Percentiles rank a stretch among this genome's conserved stretches.
Conservation (phyloP, 2,797 vertebrate genomes). For the Danio albolineatus region DNA sequence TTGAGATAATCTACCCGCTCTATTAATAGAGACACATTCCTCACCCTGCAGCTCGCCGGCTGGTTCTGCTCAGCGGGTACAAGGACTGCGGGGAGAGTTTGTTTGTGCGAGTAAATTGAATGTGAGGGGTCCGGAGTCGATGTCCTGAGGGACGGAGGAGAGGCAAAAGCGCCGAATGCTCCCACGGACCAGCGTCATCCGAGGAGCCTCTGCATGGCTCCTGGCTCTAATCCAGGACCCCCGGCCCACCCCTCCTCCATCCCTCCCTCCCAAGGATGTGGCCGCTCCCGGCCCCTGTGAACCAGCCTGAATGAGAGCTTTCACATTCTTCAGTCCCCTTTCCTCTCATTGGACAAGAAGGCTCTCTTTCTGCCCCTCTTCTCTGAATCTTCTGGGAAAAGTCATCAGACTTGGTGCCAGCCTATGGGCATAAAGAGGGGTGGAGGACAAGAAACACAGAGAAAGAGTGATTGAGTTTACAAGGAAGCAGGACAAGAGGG, state of each 20-base stretch:
- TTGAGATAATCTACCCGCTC: constrained; percentile 50
- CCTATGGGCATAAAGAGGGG: constrained; percentile 43
- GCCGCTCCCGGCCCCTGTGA: constrained; percentile 80
- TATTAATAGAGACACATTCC: constrained; percentile 59
- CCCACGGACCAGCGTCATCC: constrained; percentile 57
- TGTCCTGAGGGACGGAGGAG: constrained; percentile 35
- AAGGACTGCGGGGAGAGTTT: constrained; percentile 56
- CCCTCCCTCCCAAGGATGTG: constrained; percentile 73
- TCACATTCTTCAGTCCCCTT: constrained; percentile 72
- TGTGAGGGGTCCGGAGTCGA: constrained; percentile 19
- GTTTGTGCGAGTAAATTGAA: constrained; percentile 48
- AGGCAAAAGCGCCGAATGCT: constrained; percentile 39
- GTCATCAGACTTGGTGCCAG: constrained; percentile 52
- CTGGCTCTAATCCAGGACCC: constrained; percentile 57
- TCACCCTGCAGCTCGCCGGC: constrained; percentile 31
- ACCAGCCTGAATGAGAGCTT: constrained; percentile 74
- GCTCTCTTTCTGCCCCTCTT: constrained; percentile 61
- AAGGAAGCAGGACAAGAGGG: constrained; percentile 13
- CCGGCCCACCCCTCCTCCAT: constrained; percentile 30
- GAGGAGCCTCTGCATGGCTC: constrained; percentile 46
- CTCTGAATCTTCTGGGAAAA: constrained; percentile 69
- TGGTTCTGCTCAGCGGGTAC: constrained; percentile 24
- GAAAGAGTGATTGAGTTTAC: constrained; percentile 40
- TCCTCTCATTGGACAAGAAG: constrained; percentile 81
- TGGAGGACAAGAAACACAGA: constrained; percentile 43